Evolutionary conservation across 1,140 invertebrate genomes (phyloP).

Genomic region (Oncopeltus fasciatus): DNA sequence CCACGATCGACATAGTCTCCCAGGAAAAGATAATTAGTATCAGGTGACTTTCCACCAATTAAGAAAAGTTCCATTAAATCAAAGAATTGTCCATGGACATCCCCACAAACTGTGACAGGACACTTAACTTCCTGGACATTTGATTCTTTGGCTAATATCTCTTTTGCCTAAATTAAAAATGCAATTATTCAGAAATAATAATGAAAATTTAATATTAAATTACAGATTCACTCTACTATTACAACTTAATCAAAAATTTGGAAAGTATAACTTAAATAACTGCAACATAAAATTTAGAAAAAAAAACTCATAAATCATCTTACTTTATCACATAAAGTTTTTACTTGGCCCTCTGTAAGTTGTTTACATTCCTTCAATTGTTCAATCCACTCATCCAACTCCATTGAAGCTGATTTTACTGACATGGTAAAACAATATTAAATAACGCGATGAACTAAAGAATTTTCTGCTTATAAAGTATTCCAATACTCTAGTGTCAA

Average conservation of each 20-base stretch:
- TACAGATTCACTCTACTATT: too few relatives aligned
- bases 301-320: too few relatives aligned
- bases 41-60: slow-evolving; percentile 96
- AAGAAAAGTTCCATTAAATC: slow-evolving; percentile 99
- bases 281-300: too few relatives aligned
- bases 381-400: slow-evolving; percentile 99
- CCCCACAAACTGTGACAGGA: slow-evolving; percentile 97
- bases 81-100: slow-evolving; percentile 99
- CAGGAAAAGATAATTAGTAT: slow-evolving; percentile 99
- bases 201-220: too few relatives aligned
- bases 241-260: too few relatives aligned
- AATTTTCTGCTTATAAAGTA: too few relatives aligned
- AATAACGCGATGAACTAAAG: too few relatives aligned
- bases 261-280: too few relatives aligned
- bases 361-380: slow-evolving; percentile 99
- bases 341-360: slow-evolving; percentile 98
- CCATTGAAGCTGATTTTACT: slow-evolving; percentile 86
- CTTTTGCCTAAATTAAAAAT: slow-evolving; percentile 87
- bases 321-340: slow-evolving; percentile 99
- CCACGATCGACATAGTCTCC: slow-evolving; percentile 99
- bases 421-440: too few relatives aligned
- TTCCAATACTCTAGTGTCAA: too few relatives aligned
- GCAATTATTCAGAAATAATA: too few relatives aligned
- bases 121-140: slow-evolving; percentile 99
- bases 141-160: slow-evolving; percentile 95